These are phyloP conservation scores for Andrena bicolor DNA, from an alignment of 2,888 invertebrate genomes.

Conservation along the genomic window DNA sequence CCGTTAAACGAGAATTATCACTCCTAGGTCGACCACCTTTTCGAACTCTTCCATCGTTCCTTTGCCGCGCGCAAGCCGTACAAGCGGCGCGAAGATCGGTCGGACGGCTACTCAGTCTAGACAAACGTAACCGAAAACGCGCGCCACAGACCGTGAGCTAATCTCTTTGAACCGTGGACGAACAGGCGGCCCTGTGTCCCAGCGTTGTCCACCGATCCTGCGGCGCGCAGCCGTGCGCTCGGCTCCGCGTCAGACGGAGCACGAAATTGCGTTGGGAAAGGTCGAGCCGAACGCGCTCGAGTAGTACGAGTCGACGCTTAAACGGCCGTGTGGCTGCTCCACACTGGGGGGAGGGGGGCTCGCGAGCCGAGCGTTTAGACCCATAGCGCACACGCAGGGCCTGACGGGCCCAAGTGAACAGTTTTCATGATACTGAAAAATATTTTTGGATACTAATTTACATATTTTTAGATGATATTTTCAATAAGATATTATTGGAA, in stretches of 20 bases:
- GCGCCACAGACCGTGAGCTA: conserved; percentile 51
- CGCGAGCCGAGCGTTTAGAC: too few species aligned
- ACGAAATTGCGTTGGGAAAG: conserved; percentile 41
- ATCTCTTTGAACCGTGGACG: conserved; percentile 53
- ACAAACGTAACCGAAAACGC: conserved; percentile 49
- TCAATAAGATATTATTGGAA: too few species aligned
- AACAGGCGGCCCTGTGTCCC: conserved; percentile 4
- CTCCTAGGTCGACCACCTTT: too few species aligned
- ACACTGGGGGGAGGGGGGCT: too few species aligned
- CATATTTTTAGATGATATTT: too few species aligned
- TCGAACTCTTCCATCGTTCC: too few species aligned
- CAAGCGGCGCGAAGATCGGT: conserved; percentile 16
- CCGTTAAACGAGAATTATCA: neutral
- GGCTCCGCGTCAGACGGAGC: conserved; percentile 31
- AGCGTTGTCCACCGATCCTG: neutral
- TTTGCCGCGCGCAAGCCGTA: neutral
- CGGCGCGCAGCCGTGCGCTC: neutral
- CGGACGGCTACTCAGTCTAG: conserved; percentile 34
- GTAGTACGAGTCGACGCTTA: conserved; percentile 26
- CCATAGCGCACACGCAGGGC: too few species aligned
- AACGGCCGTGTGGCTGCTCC: neutral
- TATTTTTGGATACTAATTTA: too few species aligned
- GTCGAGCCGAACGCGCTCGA: neutral
- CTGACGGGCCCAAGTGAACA: too few species aligned
- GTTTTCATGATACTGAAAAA: too few species aligned